phyloP scores from a whole-genome alignment of 2,113 vertebrate species.

The Nycticorax nycticorax region DNA sequence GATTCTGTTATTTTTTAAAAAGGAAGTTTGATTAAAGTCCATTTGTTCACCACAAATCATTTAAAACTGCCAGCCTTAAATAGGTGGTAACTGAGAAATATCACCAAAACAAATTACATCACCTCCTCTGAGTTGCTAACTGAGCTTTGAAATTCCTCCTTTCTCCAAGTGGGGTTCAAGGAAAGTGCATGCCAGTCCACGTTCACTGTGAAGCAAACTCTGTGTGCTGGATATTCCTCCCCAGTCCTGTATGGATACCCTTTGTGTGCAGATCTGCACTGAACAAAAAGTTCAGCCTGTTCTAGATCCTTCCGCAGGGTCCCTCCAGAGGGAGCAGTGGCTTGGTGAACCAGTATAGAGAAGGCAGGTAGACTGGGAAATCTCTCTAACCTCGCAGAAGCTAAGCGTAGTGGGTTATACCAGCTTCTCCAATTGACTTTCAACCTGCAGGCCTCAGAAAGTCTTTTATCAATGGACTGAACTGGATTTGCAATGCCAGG shows the following conservation, averaged over 20 bases:
- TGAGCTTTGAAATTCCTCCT: constrained; percentile 47
- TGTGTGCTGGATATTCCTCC: background rate
- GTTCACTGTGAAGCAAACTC: background rate
- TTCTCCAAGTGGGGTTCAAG: constrained; percentile 32
- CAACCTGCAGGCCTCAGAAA: background rate
- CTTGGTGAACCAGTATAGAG: background rate
- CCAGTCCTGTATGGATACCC: accelerated
- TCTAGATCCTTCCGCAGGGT: background rate
- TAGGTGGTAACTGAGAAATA: constrained; percentile 67
- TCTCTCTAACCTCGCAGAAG: background rate
- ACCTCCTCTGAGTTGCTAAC: constrained; percentile 36
- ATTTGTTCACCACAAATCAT: constrained; percentile 56
- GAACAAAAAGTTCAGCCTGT: background rate
- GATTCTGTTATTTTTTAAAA: constrained; percentile 38
- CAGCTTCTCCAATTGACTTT: background rate
- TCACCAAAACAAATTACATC: constrained; percentile 66
- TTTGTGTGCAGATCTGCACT: background rate
- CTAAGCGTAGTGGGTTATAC: background rate
- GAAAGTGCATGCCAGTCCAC: constrained; percentile 29
- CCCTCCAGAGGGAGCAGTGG: background rate
- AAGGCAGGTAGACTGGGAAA: background rate
- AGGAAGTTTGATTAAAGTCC: constrained; percentile 53
- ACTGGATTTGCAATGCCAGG: background rate
- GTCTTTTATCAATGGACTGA: background rate
- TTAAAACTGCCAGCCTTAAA: constrained; percentile 66